phyloP scores from a whole-genome alignment of 1,140 invertebrate genomes.

The Leptinotarsa lineolata region DNA sequence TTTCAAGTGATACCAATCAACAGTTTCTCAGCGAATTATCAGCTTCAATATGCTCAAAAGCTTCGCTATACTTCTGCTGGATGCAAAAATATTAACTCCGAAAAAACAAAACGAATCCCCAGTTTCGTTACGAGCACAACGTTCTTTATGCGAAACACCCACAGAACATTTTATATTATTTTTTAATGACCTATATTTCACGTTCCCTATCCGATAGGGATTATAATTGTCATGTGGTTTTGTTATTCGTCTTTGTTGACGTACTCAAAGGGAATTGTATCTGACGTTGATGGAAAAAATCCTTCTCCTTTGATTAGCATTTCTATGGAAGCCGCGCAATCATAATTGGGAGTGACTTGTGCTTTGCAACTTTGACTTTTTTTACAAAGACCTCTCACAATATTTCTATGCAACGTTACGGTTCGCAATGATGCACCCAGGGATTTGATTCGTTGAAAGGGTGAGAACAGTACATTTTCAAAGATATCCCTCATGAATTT shows the following conservation, averaged over 20 bases:
- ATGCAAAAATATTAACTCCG: not conserved
- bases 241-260: not conserved
- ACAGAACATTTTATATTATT: not conserved
- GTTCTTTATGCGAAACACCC: not conserved
- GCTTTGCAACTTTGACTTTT: too few relatives aligned
- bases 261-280: not conserved
- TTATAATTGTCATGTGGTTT: slow-evolving; percentile 6
- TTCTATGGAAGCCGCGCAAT: not conserved
- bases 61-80: not conserved
- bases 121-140: not conserved
- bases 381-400: too few relatives aligned
- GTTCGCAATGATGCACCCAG: too few relatives aligned
- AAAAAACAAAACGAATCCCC: not conserved
- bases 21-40: not conserved
- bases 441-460: too few relatives aligned
- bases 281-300: not conserved
- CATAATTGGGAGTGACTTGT: too few relatives aligned
- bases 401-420: too few relatives aligned
- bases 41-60: not conserved
- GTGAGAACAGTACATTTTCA: too few relatives aligned
- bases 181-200: slow-evolving; percentile 1
- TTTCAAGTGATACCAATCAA: too few relatives aligned
- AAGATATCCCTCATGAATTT: too few relatives aligned
- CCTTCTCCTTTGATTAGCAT: not conserved
- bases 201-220: slow-evolving; percentile 1